A percentile compares a stretch with the other conserved stretches of the same genome.
Evolutionary conservation across 2,797 vertebrate genomes (phyloP).

Genomic region (Tragopan temminckii): DNA sequence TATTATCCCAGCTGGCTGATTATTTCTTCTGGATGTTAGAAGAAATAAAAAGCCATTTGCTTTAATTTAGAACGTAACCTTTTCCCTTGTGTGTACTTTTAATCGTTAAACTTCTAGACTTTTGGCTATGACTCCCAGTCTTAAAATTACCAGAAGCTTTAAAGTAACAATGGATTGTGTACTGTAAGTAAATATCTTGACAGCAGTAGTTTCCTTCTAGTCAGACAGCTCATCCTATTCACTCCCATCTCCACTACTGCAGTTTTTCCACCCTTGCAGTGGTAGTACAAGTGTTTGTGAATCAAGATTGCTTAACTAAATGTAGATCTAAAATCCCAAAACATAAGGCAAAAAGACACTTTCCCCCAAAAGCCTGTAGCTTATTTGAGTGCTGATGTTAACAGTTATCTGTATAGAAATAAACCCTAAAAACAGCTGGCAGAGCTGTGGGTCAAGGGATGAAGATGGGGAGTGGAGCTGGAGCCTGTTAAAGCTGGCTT

Average conservation of each 20-base stretch:
- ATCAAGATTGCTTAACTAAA: neutral
- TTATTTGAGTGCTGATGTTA: neutral
- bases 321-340: neutral
- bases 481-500: neutral
- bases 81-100: neutral
- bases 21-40: slow-evolving; percentile 1
- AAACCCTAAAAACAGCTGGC: neutral
- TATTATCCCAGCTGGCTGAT: neutral
- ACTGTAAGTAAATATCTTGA: neutral
- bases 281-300: neutral
- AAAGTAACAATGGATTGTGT: neutral
- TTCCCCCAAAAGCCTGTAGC: neutral
- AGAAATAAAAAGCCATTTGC: neutral
- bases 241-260: neutral
- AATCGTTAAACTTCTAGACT: neutral
- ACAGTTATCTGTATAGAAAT: neutral
- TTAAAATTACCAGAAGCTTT: neutral
- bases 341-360: neutral
- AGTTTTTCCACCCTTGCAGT: neutral
- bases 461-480: neutral
- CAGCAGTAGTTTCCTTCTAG: neutral
- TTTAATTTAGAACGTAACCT: slow-evolving; percentile 12
- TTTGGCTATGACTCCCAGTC: neutral
- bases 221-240: neutral
- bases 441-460: neutral